Evolutionary conservation across 2,888 invertebrate genomes (phyloP), one percentile per base, ranked within the genome.

Genomic region (Mayetiola destructor): DNA sequence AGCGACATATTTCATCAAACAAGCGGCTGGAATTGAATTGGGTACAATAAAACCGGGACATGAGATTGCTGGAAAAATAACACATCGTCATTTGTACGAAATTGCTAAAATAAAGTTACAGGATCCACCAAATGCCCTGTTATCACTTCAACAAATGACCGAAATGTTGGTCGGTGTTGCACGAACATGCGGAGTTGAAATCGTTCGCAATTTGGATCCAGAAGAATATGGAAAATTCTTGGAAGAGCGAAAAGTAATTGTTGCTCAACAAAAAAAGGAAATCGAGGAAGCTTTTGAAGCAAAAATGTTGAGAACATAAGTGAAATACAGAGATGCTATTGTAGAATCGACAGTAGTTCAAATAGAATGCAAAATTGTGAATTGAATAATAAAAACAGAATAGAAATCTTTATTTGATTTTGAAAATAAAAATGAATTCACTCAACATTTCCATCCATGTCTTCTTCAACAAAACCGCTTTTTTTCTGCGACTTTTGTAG

Each of bases 11-110:
- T 89, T 88, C 64, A 69, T 99, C 4, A 91, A 90, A 69, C 91
- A 94, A 75, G 99, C 99, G 3, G 96, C 97, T 56, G 99, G 99
- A 1, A 80, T 91, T 53, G 80, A 81, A 63, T 80, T 84, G 67
- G 96, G 87, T 55, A 82, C 88, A 35, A 86, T 87, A 85, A 64
- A 71, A 48, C 73, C 77, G 40, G 90, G 81, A 0, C 76, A 73
- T 56, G 92, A 95, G 72, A 73, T 80, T 27, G 80, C 85, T 63
- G 99, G 99, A 1, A 92, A 85, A 76, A 80, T 99, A 58, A 90
- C 94, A 0, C 67, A 90, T 1, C 97, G 94, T 70, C 99, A 99
- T 73, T 72, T 99, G 14, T 99, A 95, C 73, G 99, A 99, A 80
- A 99, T 99, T 67, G 97, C 99, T 0, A 79, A 82, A 71, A 87